Evolutionary conservation across 2,888 invertebrate genomes (phyloP).

Genomic region (Xylophagus ater): DNA sequence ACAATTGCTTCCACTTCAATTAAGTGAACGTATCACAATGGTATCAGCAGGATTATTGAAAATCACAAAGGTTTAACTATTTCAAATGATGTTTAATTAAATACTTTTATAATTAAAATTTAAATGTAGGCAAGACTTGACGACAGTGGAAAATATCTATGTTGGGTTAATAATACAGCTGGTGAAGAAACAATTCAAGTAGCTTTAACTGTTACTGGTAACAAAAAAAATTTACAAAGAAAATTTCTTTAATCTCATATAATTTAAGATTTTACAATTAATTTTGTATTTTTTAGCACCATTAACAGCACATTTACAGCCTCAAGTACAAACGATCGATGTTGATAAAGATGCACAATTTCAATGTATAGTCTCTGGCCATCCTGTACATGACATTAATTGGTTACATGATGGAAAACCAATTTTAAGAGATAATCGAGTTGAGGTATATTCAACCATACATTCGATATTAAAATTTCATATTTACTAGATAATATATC

Average conservation of each 20-base stretch:
- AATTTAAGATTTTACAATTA: constrained; percentile 2
- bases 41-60: constrained; percentile 54
- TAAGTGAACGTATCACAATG: constrained; percentile 50
- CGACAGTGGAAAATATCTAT: constrained; percentile 79
- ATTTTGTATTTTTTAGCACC: constrained; percentile 46
- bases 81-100: neutral
- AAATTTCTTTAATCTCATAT: neutral
- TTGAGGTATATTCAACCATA: too few species aligned
- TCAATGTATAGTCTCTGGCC: constrained; percentile 77
- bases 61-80: constrained; percentile 46
- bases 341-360: constrained; percentile 74
- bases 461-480: too few species aligned
- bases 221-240: constrained; percentile 18
- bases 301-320: constrained; percentile 68
- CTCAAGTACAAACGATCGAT: constrained; percentile 67
- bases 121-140: constrained; percentile 45
- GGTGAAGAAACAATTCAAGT: constrained; percentile 72
- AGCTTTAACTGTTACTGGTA: constrained; percentile 66
- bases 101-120: too few species aligned
- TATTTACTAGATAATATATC: too few species aligned
- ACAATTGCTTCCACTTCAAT: constrained; percentile 54
- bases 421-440: constrained; percentile 47
- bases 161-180: constrained; percentile 82
- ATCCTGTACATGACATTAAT: constrained; percentile 65
- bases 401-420: constrained; percentile 72